phyloP scores from a whole-genome alignment of 2,797 vertebrate genomes.

The Sebastes umbrosus region DNA sequence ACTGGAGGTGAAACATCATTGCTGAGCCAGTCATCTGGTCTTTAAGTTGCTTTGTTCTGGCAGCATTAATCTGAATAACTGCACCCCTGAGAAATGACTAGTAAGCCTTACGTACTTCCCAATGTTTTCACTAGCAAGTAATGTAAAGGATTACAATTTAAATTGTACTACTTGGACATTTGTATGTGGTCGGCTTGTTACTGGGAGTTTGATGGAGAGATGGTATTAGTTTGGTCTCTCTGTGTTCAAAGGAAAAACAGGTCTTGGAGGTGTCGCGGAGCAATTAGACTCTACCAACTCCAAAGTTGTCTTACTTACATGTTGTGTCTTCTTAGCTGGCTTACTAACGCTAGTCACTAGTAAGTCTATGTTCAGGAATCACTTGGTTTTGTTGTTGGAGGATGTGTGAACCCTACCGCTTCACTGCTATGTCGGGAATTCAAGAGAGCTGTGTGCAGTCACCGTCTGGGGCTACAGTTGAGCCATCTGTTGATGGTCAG shows the following conservation, averaged over 20 bases:
- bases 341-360: background rate
- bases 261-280: too few relatives aligned
- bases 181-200: background rate
- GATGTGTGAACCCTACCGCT: background rate
- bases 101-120: background rate
- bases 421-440: background rate
- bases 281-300: too few relatives aligned
- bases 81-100: background rate
- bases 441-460: background rate
- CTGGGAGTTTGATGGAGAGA: background rate
- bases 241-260: background rate
- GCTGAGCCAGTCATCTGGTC: conserved; percentile 19
- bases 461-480: background rate
- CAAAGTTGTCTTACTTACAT: background rate
- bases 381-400: background rate
- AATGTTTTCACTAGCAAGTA: background rate
- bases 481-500: too few relatives aligned
- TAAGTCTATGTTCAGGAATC: too few relatives aligned
- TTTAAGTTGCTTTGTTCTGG: conserved; percentile 17
- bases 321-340: background rate
- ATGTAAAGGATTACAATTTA: background rate
- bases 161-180: background rate
- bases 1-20: conserved; percentile 15
- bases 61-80: conserved; percentile 14
- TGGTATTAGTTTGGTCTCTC: background rate